Base-by-base conservation (phyloP, 2,888 invertebrate genomes). In the Psococerastis gibbosa region DNA sequence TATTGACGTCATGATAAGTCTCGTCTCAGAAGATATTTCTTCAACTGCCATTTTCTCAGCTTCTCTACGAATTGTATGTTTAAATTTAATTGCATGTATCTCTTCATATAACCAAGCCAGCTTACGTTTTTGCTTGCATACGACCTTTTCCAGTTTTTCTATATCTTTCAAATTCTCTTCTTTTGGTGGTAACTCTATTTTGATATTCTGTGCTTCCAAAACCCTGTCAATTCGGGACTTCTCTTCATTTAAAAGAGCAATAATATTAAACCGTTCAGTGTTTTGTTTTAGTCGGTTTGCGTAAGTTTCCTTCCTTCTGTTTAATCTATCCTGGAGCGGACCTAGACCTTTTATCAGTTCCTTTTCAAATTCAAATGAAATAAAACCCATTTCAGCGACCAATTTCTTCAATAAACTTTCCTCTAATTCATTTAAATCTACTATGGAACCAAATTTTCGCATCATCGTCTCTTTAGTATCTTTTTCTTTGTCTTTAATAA, bases 401-500 rank as follows among this genome's bases (percentile, higher is more conserved):
- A 71, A 61, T 50, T 63, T 63, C 41, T 66, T 63, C 43, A 75
- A 53, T 34, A 72, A 61, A 31, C 67, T 63, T 54, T 70, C 68
- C 52, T 74, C 71, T 47, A 75, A 53, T 47, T 65, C 63, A 45
- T 66, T 62, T 2, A 74, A 55, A 49, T 69, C 64, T 11, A 73
- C 54, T 41, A 62, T 53, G 41, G 62, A 57, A 0, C 74, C 74
- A 52, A 75, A 75, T 54, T 72, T 73, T 32, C 64, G 61, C 34
- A 61, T 60, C 65, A 71, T 70, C 34, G 62, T 61, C 23, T 64
- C 57, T 11, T 58, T 57, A 20, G 70, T 67, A 54, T 61, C 64
- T 2, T 66, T 66, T 44, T 75, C 69, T 3, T 81, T 54, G 6
- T 63, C 61, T 2, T 62, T 60, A 1, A 77, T 73, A 44, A 68